Evolutionary conservation across 2,888 invertebrate genomes (phyloP).

Genomic region (Blastobasis adustella): DNA sequence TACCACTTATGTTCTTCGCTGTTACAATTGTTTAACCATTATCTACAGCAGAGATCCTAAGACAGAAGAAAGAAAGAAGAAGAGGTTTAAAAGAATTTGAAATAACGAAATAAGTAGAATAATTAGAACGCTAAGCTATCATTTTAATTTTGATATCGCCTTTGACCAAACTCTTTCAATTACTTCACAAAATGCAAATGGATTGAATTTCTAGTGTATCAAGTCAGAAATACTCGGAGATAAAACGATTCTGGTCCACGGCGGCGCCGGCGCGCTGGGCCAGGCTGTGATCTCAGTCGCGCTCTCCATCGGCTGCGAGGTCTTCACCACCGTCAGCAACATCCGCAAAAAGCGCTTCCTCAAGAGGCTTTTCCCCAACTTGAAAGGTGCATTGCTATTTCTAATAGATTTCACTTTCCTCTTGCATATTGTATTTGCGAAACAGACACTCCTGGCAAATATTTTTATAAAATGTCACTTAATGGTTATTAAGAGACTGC

Average conservation of each 20-base stretch:
- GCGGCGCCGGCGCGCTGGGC: constrained; percentile 2
- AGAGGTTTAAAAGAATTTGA: neutral
- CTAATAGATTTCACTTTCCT: neutral
- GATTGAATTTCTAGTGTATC: neutral
- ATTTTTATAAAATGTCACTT: too few relatives aligned
- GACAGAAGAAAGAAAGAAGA: too few relatives aligned
- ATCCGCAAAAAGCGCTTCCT: constrained; percentile 30
- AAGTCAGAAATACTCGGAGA: neutral
- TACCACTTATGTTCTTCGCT: neutral
- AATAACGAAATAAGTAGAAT: neutral
- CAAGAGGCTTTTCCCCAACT: constrained; percentile 26
- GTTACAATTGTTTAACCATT: neutral
- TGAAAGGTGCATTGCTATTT: constrained; percentile 28
- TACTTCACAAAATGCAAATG: neutral
- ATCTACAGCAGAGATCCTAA: neutral
- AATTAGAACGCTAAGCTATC: neutral
- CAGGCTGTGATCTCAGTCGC: constrained; percentile 16
- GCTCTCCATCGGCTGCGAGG: constrained; percentile 19
- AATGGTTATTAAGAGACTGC: neutral
- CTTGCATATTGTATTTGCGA: too few relatives aligned
- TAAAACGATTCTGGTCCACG: constrained; percentile 3
- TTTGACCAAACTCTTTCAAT: neutral
- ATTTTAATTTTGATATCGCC: neutral
- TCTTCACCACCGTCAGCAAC: constrained; percentile 38
- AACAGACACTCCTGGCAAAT: too few relatives aligned